These are phyloP conservation scores for Athrips mouffetella DNA, from an alignment of 2,888 invertebrate genomes.

Conservation along the genomic window DNA sequence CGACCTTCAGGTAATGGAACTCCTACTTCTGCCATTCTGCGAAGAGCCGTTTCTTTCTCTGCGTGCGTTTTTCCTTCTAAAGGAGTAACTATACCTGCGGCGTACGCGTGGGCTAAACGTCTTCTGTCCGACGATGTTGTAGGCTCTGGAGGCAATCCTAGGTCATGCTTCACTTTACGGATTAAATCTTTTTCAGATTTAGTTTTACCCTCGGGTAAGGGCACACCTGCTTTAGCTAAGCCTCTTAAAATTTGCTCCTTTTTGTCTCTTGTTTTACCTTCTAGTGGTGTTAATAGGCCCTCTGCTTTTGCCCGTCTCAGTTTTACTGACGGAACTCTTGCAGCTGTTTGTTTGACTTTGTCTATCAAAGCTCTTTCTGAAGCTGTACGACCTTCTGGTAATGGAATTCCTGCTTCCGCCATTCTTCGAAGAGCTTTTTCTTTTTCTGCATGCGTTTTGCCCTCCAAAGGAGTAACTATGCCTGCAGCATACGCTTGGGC, in stretches of 20 bases:
- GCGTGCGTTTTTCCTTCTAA: conserved; percentile 28
- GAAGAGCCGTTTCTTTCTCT: conserved; percentile 33
- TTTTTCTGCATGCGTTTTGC: no score
- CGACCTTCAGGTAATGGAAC: no score
- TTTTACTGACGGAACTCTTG: conserved; percentile 27
- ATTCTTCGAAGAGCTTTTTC: no score
- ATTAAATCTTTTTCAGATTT: conserved; percentile 25
- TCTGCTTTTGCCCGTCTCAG: conserved; percentile 23
- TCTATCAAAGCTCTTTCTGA: no score
- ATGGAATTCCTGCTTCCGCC: no score
- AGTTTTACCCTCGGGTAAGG: no score
- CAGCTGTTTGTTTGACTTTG: conserved; percentile 20
- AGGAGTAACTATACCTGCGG: conserved; percentile 29
- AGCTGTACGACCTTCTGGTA: no score
- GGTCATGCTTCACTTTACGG: conserved; percentile 31
- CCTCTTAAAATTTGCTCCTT: conserved; percentile 31
- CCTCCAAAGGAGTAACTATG: no score
- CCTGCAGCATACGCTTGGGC: no score
- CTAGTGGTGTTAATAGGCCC: conserved; percentile 34
- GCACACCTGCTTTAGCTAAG: conserved; percentile 29
- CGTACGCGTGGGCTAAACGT: conserved; percentile 29
- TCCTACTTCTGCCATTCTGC: no score
- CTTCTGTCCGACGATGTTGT: conserved; percentile 22
- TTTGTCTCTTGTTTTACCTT: conserved; percentile 32
- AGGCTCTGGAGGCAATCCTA: conserved; percentile 30